phyloP scores from a whole-genome alignment of 2,888 invertebrate species.

The Drosophila koepferae region DNA sequence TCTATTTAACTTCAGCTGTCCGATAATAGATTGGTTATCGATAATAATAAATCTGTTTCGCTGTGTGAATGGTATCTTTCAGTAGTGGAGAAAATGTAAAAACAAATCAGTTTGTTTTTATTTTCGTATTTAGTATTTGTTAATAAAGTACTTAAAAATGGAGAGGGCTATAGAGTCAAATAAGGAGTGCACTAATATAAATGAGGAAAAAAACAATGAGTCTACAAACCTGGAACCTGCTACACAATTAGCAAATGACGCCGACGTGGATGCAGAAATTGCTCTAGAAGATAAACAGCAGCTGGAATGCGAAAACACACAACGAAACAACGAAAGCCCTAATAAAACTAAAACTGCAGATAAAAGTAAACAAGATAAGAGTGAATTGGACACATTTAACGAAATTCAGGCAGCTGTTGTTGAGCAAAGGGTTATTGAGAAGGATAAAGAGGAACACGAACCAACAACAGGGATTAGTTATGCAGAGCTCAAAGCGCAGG shows the following conservation, averaged over 20 bases:
- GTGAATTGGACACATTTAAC: conserved; percentile 16
- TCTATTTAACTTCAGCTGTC: conserved; percentile 1
- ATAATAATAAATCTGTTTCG: conserved; percentile 16
- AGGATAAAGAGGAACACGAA: conserved; percentile 1
- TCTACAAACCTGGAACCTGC: conserved; percentile 7
- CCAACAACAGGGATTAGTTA: conserved; percentile 39
- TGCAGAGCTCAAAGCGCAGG: conserved; percentile 48
- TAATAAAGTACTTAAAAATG: conserved; percentile 40
- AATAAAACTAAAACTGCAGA: conserved; percentile 14
- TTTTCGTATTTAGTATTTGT: conserved; percentile 27
- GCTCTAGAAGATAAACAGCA: conserved; percentile 43
- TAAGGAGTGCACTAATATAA: conserved; percentile 14
- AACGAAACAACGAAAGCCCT: conserved; percentile 34
- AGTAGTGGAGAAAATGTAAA: conserved; percentile 45
- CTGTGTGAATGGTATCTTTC: conserved; percentile 36
- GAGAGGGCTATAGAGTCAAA: conserved; percentile 31
- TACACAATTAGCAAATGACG: conserved; percentile 33
- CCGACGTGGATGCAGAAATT: conserved; percentile 43
- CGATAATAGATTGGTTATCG: conserved; percentile 23
- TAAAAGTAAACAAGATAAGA: conserved; percentile 19
- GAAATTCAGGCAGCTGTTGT: conserved; percentile 47
- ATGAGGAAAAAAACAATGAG: conserved; percentile 7
- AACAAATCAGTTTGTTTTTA: conserved; percentile 41
- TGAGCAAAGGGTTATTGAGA: conserved; percentile 21
- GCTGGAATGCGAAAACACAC: conserved; percentile 56